Percentiles rank a stretch among this genome's conserved stretches.
Evolutionary conservation across 2,113 vertebrate genomes (phyloP).

Genomic region (Hippocampus barbouri): DNA sequence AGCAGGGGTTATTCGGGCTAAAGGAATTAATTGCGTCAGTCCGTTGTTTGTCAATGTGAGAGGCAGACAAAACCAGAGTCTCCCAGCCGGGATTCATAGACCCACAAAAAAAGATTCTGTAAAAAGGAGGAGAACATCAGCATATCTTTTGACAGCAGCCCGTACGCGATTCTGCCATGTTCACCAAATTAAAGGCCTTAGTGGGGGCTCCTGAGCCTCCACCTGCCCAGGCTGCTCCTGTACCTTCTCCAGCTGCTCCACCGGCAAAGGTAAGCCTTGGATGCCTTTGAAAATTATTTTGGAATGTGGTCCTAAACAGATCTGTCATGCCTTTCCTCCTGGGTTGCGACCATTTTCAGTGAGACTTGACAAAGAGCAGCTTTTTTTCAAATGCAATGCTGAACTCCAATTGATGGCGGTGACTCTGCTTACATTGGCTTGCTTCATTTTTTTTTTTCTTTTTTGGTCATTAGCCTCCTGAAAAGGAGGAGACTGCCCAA

Average conservation of each 20-base stretch:
- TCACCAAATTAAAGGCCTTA: constrained; percentile 69
- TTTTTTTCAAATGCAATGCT: not conserved
- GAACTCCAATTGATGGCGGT: too few relatives aligned
- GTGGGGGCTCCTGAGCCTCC: constrained; percentile 56
- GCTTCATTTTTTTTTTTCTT: not conserved
- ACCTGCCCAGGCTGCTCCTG: not conserved
- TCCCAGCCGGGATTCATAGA: not conserved
- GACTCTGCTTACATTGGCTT: too few relatives aligned
- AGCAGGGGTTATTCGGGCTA: constrained; percentile 72
- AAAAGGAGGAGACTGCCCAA: constrained; percentile 40
- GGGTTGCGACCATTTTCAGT: not conserved
- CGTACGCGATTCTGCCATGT: constrained; percentile 65
- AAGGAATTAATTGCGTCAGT: constrained; percentile 70
- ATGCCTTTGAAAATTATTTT: not conserved
- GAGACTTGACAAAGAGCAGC: not conserved
- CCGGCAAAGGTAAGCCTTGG: constrained; percentile 52
- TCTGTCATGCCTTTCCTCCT: not conserved
- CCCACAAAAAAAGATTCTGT: not conserved
- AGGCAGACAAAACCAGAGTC: not conserved
- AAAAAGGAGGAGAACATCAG: constrained; percentile 5
- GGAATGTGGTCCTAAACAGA: not conserved
- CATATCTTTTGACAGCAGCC: not conserved
- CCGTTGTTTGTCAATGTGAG: constrained; percentile 19
- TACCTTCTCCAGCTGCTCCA: constrained; percentile 23
- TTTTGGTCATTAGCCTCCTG: constrained; percentile 4